Base-by-base conservation (phyloP, 2,888 invertebrate species). In the Odontothrips loti region DNA sequence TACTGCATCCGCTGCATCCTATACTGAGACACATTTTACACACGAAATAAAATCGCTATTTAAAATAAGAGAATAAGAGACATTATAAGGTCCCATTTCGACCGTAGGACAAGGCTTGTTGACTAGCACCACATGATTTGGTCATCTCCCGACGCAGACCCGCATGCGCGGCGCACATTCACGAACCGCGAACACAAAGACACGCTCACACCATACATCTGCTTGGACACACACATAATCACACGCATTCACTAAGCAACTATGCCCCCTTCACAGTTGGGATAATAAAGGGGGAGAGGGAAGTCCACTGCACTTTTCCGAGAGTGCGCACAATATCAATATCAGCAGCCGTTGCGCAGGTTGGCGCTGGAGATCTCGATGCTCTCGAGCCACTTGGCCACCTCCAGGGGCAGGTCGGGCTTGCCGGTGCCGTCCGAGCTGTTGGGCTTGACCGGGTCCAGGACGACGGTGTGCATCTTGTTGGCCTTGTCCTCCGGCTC, bases 321-420 rank as follows among this genome's bases (percentile, higher is more conserved):
- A 12, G 51, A 2, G 51, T 4, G 51, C 4, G 51, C 51, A 8
- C 51, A 17, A 17, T 17, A 17, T 15, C 17, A 15, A 8, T 15
- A 12, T 84, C 84, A 84, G 82, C 84, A 84, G 58, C 84, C 85
- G 82, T 85, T 85, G 84, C 92, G 89, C 82, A 94, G 87, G 84
- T 90, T 90, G 82, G 91, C 91, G 85, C 93, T 93, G 0, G 93
- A 93, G 82, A 93, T 90, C 83, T 92, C 91, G 85, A 93, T 93
- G 84, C 91, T 90, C 85, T 93, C 92, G 79, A 93, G 90, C 91
- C 93, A 93, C 85, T 91, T 91, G 79, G 89, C 90, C 11, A 94
- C 89, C 86, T 93, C 93, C 78, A 88, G 88, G 23, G 92, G 90
- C 84, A 92, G 87, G 85, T 91, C 90, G 0, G 92, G 93, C 85